These are phyloP conservation scores for Neosalanx taihuensis DNA, from an alignment of 2,797 vertebrate genomes.

Conservation along the genomic window DNA sequence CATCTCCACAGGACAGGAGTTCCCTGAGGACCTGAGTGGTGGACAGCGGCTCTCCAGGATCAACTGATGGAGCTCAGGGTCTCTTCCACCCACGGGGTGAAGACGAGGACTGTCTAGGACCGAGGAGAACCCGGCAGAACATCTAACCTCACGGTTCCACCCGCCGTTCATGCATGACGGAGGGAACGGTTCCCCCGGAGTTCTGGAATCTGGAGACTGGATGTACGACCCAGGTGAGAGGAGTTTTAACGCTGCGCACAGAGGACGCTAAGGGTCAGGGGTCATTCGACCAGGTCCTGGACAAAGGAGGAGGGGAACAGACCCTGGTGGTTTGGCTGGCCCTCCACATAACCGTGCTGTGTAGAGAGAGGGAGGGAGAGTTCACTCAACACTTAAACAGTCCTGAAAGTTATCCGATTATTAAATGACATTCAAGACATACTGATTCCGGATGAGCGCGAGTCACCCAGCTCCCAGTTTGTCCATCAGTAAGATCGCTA, in stretches of 20 bases:
- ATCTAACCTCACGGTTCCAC: background rate
- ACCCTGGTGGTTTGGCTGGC: conserved; percentile 77
- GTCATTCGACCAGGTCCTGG: conserved; percentile 66
- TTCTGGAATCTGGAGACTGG: background rate
- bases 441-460: background rate
- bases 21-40: no score
- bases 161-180: background rate
- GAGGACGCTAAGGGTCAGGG: background rate
- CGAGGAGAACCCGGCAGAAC: no score
- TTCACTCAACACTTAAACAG: no score
- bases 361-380: background rate
- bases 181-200: background rate
- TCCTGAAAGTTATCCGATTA: background rate
- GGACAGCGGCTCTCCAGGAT: no score
- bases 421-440: no score
- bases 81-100: no score
- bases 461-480: no score
- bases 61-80: no score
- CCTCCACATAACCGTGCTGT: conserved; percentile 81
- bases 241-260: background rate
- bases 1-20: no score
- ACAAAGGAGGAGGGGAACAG: conserved; percentile 83
- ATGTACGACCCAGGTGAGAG: background rate
- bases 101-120: no score
- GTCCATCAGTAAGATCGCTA: background rate